A percentile compares a stretch with the other conserved stretches of the same genome.
These are phyloP conservation scores for Coregonus sp. DNA, from an alignment of 2,797 vertebrate genomes.

Conservation along the genomic window DNA sequence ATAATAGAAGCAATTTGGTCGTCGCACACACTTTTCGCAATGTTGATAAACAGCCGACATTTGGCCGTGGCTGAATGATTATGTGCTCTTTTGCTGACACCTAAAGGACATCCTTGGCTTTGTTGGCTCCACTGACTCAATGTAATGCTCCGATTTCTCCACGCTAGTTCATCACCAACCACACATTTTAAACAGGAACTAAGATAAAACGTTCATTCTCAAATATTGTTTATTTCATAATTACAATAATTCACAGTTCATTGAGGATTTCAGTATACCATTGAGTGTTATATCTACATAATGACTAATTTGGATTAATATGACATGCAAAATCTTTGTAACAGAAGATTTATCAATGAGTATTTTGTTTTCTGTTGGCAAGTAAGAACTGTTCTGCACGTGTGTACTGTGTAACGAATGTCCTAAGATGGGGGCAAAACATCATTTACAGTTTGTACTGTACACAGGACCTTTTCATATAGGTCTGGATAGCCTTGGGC, in stretches of 20 bases:
- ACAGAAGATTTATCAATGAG: conserved; percentile 25
- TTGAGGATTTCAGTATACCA: conserved; percentile 62
- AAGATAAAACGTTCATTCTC: conserved; percentile 31
- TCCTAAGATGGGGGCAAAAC: conserved; percentile 38
- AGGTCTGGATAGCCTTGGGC: background rate
- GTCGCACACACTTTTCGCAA: background rate
- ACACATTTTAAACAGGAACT: background rate
- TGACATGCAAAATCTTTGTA: conserved; percentile 3
- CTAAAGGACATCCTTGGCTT: conserved; percentile 72
- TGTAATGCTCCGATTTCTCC: background rate
- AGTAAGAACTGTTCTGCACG: conserved; percentile 31
- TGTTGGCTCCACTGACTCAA: conserved; percentile 34
- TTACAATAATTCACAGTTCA: conserved; percentile 75
- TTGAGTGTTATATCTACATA: conserved; percentile 26
- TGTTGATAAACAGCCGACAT: conserved; percentile 12
- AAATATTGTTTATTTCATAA: conserved; percentile 69
- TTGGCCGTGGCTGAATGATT: background rate
- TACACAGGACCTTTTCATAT: background rate
- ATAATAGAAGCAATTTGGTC: background rate
- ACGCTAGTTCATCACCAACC: conserved; percentile 8
- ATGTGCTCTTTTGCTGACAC: conserved; percentile 73
- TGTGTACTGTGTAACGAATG: background rate
- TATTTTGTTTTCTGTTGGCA: conserved; percentile 65
- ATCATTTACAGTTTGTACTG: conserved; percentile 4
- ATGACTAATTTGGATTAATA: background rate